Percentiles rank a stretch among this genome's conserved stretches.
Evolutionary conservation across 1,140 invertebrate species (phyloP).

Genomic region (Nephila pilipes): DNA sequence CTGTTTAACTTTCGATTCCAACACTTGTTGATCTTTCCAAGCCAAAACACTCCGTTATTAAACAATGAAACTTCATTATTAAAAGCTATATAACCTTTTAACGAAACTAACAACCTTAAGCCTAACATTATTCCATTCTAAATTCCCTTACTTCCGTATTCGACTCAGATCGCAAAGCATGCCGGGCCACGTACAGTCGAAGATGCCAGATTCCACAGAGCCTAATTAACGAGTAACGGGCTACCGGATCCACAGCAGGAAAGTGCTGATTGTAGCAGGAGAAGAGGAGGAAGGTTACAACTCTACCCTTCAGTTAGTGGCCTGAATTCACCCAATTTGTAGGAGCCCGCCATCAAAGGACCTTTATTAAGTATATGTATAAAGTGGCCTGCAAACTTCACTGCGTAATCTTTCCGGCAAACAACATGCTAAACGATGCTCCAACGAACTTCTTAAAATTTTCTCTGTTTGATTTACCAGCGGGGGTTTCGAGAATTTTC

Average conservation of each 20-base stretch:
- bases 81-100: not conserved
- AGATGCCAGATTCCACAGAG: constrained; percentile 32
- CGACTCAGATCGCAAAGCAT: constrained; percentile 32
- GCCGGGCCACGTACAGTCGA: not conserved
- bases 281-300: not conserved
- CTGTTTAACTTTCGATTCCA: not conserved
- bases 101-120: not conserved
- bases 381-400: constrained; percentile 19
- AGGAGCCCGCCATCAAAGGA: constrained; percentile 1
- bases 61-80: not conserved
- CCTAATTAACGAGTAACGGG: constrained; percentile 47
- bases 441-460: constrained; percentile 29
- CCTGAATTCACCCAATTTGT: constrained; percentile 45
- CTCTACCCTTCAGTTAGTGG: not conserved
- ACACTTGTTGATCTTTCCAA: not conserved
- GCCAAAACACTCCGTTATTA: not conserved
- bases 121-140: not conserved
- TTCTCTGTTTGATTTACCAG: constrained; percentile 24
- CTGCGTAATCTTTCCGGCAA: constrained; percentile 42
- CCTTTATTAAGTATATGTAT: constrained; percentile 49
- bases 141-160: not conserved
- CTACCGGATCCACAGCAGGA: constrained; percentile 5
- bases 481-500: not conserved
- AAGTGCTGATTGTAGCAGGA: constrained; percentile 40
- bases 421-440: constrained; percentile 23